Evolutionary conservation across 2,888 invertebrate genomes (phyloP), one percentile per base, ranked within the genome.

Genomic region (Caenorhabditis wallacei): DNA sequence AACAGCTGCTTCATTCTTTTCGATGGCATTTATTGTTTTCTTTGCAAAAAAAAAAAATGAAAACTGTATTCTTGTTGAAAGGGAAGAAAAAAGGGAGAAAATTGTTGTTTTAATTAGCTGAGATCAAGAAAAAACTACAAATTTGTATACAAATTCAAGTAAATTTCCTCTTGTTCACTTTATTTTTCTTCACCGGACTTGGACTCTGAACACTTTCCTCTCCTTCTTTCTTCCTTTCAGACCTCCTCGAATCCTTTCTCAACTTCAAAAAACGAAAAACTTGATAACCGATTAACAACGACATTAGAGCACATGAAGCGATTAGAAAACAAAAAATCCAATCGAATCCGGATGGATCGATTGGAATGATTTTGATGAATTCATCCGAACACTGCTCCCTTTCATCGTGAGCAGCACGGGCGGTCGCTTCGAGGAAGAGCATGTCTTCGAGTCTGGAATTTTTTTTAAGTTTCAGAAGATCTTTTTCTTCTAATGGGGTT

Each of bases 271-370:
- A 16, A 20, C 11, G n/a, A 22, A 30, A 54, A 0, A 54, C 13
- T 18, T 54, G 61, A 2, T 51, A 37, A 5, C 4, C 35, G 18
- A 53, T 18, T n/a, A 53, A n/a, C 10, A 16, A 18, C 3, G 53
- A 7, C 24, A 53, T 26, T 18, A 61, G 0, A n/a, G 24, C 61
- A 53, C 53, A 53, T 1, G 22, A n/a, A 16, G 11, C 37, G 18
- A 61, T 35, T 11, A 61, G 40, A 37, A 20, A 16, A 40, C 53
- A 71, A n/a, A 71, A 24, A 8, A 53, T 22, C 59, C 61, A 61
- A 46, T 57, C 69, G 11, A 30, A 46, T 43, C 57, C 57, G 11
- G 18, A 0, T 20, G 30, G 2, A 16, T 56, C 46, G 1, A 56
- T 8, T 10, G n/a, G 43, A 5, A 30, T 46, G 2, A 71, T 40